phyloP scores from a whole-genome alignment of 2,797 vertebrate species.

The Pteronotus mesoamericanus region DNA sequence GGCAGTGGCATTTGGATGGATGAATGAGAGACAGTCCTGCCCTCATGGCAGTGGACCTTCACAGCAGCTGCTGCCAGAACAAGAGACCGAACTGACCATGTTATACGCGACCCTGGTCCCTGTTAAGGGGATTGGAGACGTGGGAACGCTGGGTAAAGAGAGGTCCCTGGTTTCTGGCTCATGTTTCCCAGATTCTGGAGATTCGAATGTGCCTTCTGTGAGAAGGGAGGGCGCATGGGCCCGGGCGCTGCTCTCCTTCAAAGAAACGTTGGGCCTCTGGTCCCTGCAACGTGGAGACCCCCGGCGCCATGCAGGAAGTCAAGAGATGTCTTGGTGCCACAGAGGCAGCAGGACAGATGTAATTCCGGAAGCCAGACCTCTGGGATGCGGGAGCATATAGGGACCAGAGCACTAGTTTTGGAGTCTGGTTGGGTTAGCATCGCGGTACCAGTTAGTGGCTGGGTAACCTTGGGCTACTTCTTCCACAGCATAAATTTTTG shows the following conservation, averaged over 20 bases:
- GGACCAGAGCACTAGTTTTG: neutral
- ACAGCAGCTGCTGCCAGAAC: neutral
- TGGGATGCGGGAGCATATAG: neutral
- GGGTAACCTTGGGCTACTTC: neutral
- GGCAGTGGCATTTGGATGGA: accelerated
- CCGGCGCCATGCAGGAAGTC: neutral
- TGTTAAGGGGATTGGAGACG: neutral
- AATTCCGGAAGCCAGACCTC: neutral
- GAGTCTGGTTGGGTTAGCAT: neutral
- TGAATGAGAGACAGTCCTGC: neutral
- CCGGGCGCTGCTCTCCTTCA: neutral
- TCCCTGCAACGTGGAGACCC: neutral
- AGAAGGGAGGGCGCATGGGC: neutral
- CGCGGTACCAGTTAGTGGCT: neutral
- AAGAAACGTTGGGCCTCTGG: neutral
- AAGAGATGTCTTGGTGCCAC: neutral
- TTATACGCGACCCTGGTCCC: neutral
- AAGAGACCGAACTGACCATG: neutral
- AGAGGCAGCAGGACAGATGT: neutral
- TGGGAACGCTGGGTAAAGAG: neutral
- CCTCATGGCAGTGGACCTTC: neutral
- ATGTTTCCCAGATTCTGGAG: neutral
- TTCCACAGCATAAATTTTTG: neutral
- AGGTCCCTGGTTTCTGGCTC: neutral
- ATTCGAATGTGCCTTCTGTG: neutral